Evolutionary conservation across 23 tunicate species (phyloP), one percentile per base, ranked within the genome.

Genomic region (Oikopleura dioica): DNA sequence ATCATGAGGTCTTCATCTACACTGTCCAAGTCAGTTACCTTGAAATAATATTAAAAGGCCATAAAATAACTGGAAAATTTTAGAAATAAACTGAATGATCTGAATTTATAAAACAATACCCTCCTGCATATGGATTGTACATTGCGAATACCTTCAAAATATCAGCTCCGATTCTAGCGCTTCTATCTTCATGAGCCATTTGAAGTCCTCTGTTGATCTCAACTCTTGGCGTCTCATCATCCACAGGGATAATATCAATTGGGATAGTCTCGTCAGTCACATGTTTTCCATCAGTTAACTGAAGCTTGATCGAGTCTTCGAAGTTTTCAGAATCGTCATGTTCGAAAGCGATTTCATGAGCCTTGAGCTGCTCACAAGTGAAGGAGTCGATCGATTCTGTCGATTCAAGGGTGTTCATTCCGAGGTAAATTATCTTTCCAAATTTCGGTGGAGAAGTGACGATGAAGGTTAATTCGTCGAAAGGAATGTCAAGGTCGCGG

Each of bases 11-110:
- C 37, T 23, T 80, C 69, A 78, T 91, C 97, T 12, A 84, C 97
- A 24, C 92, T 85, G 59, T 91, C 97, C 72, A 91, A 38, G 75
- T 91, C 97, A 9, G 97, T 91, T 35, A 92, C 97, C 97, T 91
- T 81, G 5, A 78, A 78, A 38, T 32, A 38, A 44, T 16, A 44
- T 44, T 44, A 9, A 44, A 44, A 9, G 55, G 55, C 16, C 55
- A 16, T 9, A 44, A 44, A 44, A 44, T 44, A 44, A 44, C 9
- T 44, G 55, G 16, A 44, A 44, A 16, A 9, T 44, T 44, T 9
- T 16, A 44, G 55, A 9, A 16, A 44, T 44, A 16, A n/a, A n/a
- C n/a, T n/a, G n/a, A n/a, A n/a, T n/a, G n/a, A n/a, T n/a, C n/a
- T n/a, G n/a, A n/a, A n/a, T n/a, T n/a, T n/a, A n/a, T n/a, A n/a